Conservation (phyloP, 2,797 vertebrate species). For the Pseudomugil gertrudae region DNA sequence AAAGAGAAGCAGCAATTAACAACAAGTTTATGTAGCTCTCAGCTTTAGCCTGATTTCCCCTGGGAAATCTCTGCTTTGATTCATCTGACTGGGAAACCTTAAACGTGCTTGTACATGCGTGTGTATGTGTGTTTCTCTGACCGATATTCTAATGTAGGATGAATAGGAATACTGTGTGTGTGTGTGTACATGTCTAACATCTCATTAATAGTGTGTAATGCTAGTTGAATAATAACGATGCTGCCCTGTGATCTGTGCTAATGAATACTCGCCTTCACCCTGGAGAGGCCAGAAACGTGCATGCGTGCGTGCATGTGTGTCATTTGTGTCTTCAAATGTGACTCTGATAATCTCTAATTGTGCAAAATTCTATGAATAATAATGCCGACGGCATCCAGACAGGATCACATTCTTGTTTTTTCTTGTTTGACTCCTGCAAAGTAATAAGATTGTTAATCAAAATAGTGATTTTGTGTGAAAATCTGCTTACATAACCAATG, state of each 20-base stretch:
- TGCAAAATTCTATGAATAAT: constrained; percentile 70
- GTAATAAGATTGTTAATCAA: constrained; percentile 69
- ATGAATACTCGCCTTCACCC: constrained; percentile 74
- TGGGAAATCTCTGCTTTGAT: constrained; percentile 68
- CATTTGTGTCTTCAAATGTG: constrained; percentile 59
- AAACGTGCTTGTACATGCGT: constrained; percentile 17
- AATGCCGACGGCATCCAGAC: constrained; percentile 50
- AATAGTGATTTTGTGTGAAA: constrained; percentile 58
- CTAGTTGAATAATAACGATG: constrained; percentile 69
- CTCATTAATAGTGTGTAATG: constrained; percentile 62
- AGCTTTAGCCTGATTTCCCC: constrained; percentile 76
- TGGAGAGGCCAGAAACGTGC: constrained; percentile 56
- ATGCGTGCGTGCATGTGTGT: constrained; percentile 36
- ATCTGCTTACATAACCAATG: constrained; percentile 50
- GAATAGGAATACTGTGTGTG: constrained; percentile 44
- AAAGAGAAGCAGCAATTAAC: constrained; percentile 68
- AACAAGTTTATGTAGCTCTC: constrained; percentile 69
- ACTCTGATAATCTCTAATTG: constrained; percentile 73
- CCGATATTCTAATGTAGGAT: constrained; percentile 52
- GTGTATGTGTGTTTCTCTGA: constrained; percentile 19
- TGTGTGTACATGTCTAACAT: constrained; percentile 32
- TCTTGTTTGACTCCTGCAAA: constrained; percentile 44
- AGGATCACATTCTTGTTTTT: constrained; percentile 58
- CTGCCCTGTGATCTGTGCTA: constrained; percentile 72
- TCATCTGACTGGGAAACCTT: constrained; percentile 60